Evolutionary conservation across 2,113 vertebrate species (phyloP).

Genomic region (Sardina pilchardus): DNA sequence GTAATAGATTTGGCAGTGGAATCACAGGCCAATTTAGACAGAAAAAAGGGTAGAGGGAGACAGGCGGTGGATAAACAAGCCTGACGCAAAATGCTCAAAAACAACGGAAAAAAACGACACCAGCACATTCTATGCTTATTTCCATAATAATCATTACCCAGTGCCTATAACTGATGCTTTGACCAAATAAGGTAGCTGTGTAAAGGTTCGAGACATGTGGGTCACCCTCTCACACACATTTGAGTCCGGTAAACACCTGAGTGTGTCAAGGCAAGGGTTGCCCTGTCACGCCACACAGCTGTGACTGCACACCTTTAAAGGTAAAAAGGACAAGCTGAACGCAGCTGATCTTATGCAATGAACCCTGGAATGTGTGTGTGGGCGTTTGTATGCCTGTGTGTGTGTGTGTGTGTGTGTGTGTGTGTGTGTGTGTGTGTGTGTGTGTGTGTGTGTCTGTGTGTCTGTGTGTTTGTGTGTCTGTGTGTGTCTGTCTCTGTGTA

Average conservation of each 20-base stretch:
- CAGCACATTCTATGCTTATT: too few species aligned
- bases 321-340: not conserved
- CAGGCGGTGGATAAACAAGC: not conserved
- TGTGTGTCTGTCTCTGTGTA: not conserved
- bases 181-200: too few species aligned
- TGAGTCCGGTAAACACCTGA: not conserved
- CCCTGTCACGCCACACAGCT: not conserved
- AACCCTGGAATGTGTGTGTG: not conserved
- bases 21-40: not conserved
- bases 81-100: not conserved
- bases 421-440: not conserved
- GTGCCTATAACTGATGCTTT: too few species aligned
- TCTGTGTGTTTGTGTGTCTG: not conserved
- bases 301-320: conserved; percentile 2
- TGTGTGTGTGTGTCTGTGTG: not conserved
- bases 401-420: not conserved
- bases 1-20: not conserved
- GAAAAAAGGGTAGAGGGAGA: not conserved
- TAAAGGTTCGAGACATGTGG: too few species aligned
- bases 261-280: not conserved
- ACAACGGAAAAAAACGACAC: too few species aligned
- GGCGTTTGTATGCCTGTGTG: not conserved
- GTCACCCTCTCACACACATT: not conserved
- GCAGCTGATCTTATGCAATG: not conserved
- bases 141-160: too few species aligned